Conservation (phyloP, 1,140 invertebrate genomes). For the Probaryconus sp. region DNA sequence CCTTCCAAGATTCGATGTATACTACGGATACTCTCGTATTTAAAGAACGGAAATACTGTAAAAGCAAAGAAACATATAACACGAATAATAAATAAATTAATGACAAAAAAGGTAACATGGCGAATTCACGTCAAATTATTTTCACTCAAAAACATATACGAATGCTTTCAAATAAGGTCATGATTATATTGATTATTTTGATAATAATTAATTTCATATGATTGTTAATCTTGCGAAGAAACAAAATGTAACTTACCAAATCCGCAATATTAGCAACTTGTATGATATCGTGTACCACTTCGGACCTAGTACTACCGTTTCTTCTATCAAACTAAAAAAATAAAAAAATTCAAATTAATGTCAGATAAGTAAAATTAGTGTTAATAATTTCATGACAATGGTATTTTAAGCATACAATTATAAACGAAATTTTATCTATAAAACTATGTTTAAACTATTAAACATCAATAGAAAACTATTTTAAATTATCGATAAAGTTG, state of each 20-base stretch:
- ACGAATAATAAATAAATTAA: constrained; percentile 19
- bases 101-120: background rate
- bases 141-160: too few relatives aligned
- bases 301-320: constrained; percentile 91
- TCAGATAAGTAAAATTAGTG: too few relatives aligned
- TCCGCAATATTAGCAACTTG: constrained; percentile 98
- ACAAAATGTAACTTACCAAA: constrained; percentile 83
- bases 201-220: constrained; percentile 33
- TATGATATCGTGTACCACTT: constrained; percentile 95
- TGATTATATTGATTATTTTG: too few relatives aligned
- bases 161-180: too few relatives aligned
- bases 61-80: constrained; percentile 46
- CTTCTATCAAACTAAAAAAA: constrained; percentile 88
- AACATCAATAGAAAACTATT: constrained; percentile 36
- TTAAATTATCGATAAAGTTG: constrained; percentile 18
- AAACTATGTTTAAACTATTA: constrained; percentile 31
- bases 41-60: constrained; percentile 94
- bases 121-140: too few relatives aligned
- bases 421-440: constrained; percentile 6
- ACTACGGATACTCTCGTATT: constrained; percentile 95
- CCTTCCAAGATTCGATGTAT: constrained; percentile 97
- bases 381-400: constrained; percentile 14
- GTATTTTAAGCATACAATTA: too few relatives aligned
- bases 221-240: constrained; percentile 11
- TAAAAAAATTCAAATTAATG: constrained; percentile 9